phyloP scores from a whole-genome alignment of 2,888 invertebrate genomes.

The Tethea ocularis region DNA sequence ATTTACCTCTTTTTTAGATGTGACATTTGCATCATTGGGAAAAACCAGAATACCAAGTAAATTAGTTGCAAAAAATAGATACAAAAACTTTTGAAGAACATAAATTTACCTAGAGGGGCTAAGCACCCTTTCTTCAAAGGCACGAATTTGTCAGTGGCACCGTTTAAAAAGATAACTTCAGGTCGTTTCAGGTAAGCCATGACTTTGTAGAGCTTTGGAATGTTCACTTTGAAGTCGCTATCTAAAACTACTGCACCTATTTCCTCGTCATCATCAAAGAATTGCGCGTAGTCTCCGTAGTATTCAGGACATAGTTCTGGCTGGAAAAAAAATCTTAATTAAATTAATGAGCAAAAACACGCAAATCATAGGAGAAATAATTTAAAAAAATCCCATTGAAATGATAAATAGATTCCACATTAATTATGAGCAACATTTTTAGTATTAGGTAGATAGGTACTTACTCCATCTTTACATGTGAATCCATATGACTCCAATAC shows the following conservation, averaged over 20 bases:
- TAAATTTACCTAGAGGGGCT: constrained; percentile 60
- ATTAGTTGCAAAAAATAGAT: neutral
- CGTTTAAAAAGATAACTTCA: constrained; percentile 79
- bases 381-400: too few species aligned
- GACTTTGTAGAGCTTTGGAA: constrained; percentile 78
- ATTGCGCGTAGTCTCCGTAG: constrained; percentile 54
- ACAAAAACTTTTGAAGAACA: neutral
- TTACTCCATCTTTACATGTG: constrained; percentile 67
- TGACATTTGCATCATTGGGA: neutral
- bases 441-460: constrained; percentile 34
- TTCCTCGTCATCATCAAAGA: constrained; percentile 63
- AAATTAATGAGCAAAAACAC: neutral
- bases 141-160: constrained; percentile 73
- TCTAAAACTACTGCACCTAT: constrained; percentile 85
- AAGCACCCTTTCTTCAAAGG: constrained; percentile 53
- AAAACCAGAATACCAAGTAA: neutral
- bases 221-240: constrained; percentile 75
- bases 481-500: constrained; percentile 72
- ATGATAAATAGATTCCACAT: neutral
- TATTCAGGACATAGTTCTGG: constrained; percentile 53
- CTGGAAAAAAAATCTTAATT: constrained; percentile 40
- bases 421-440: too few species aligned
- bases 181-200: constrained; percentile 71
- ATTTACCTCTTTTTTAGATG: too few species aligned
- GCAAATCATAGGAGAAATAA: too few species aligned